Evolutionary conservation across 2,797 vertebrate genomes (phyloP), one percentile per base, ranked within the genome.

Genomic region (Cuculus canorus): DNA sequence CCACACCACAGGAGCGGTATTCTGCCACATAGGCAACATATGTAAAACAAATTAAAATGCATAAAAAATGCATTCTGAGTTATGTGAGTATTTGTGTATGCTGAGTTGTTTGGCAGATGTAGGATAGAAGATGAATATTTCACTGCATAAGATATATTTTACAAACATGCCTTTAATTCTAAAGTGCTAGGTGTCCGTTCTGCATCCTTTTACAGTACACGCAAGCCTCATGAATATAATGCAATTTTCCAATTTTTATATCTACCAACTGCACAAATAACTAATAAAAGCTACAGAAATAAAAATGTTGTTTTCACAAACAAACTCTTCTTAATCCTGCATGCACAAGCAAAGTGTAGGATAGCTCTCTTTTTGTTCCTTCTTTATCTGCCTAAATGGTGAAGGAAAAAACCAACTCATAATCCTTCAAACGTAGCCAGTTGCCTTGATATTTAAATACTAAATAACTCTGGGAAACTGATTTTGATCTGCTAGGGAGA

Each of bases 401-500:
- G 43, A 73, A 89, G 77, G 80, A 71, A 63, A 82, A 56, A 39
- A 10, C n/a, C 39, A 39, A 5, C 11, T 66, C 45, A 33, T 47
- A 82, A 90, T 54, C 57, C 53, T 92, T 57, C 28, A 28, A 28
- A 77, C 11, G 32, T 0, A 83, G 73, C 35, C 57, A 63, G 48
- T 30, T 94, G 56, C 79, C 71, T 88, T 78, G 73, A 69, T 82
- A 77, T 39, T 85, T 80, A 89, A 87, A 92, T 43, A 79, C 30
- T 30, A 69, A 92, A 86, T 78, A 96, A 92, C 88, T 98, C 97
- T 96, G 30, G 81, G 85, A 86, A 97, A 98, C 97, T 97, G 98
- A 98, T 98, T 98, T 95, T 97, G 88, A 97, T 97, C 94, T 97
- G 89, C n/a, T 92, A 97, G 97, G 96, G 97, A 96, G 96, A 96